Conservation (phyloP, 23 tunicate species). For the Diplosoma virens region DNA sequence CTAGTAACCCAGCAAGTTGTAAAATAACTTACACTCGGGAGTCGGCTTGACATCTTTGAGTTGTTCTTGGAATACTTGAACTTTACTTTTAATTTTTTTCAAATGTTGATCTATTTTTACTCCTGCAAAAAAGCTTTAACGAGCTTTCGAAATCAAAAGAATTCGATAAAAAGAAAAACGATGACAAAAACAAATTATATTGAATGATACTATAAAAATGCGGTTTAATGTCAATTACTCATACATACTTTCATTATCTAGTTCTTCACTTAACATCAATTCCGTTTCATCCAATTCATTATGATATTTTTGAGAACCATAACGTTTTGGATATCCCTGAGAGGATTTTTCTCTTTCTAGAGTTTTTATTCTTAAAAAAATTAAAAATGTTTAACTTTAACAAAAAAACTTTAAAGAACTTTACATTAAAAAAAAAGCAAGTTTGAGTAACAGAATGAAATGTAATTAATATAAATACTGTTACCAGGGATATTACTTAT, state of each 20-base stretch:
- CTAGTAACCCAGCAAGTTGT: too few species aligned
- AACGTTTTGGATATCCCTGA: constrained; percentile 25
- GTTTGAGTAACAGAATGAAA: too few species aligned
- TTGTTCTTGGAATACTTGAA: constrained; percentile 37
- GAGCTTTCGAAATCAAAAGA: too few species aligned
- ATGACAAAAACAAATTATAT: too few species aligned
- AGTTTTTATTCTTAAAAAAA: constrained; percentile 25
- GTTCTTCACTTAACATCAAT: constrained; percentile 40
- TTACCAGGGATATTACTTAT: too few species aligned
- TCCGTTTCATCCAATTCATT: constrained; percentile 50
- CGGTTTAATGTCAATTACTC: neutral
- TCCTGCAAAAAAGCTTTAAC: too few species aligned
- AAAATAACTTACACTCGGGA: constrained; percentile 79
- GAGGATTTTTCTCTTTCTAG: constrained; percentile 41
- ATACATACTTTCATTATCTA: constrained; percentile 59
- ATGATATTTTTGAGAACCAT: constrained; percentile 12
- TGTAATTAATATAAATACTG: too few species aligned
- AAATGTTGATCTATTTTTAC: constrained; percentile 59
- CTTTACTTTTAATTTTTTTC: constrained; percentile 52
- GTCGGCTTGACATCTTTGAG: constrained; percentile 53
- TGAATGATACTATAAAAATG: too few species aligned
- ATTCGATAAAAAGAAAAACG: neutral
- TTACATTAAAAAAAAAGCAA: too few species aligned
- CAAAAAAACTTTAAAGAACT: too few species aligned
- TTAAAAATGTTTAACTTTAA: too few species aligned